Conservation (phyloP, 1,140 invertebrate species). For the Cotesia glomerata region DNA sequence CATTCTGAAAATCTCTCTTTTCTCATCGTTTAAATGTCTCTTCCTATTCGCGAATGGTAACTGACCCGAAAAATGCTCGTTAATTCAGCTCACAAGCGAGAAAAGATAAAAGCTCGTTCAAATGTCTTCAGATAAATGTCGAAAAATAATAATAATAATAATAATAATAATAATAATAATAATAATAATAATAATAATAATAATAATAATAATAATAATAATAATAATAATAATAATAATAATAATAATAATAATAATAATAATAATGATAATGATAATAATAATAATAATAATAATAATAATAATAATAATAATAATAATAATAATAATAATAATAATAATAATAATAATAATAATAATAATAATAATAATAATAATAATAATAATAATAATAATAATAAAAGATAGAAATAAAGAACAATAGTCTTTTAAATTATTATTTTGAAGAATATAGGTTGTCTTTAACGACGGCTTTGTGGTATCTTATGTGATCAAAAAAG, state of each 20-base stretch:
- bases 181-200: background rate
- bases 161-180: background rate
- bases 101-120: slow-evolving; percentile 17
- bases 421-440: background rate
- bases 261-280: background rate
- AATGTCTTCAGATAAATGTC: slow-evolving; percentile 12
- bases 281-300: background rate
- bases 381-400: background rate
- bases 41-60: slow-evolving; percentile 20
- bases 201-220: background rate
- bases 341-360: too few relatives aligned
- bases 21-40: slow-evolving; percentile 16
- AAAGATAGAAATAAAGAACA: background rate
- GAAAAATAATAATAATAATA: too few relatives aligned
- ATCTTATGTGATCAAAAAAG: too few relatives aligned
- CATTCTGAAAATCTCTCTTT: slow-evolving; percentile 18
- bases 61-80: slow-evolving; percentile 22
- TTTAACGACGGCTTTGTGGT: too few relatives aligned
- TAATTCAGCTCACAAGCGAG: slow-evolving; percentile 15
- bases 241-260: too few relatives aligned
- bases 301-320: too few relatives aligned
- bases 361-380: too few relatives aligned
- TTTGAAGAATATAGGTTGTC: too few relatives aligned
- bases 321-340: too few relatives aligned
- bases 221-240: too few relatives aligned